Percentiles rank a stretch among this genome's conserved stretches.
Evolutionary conservation across 2,888 invertebrate species (phyloP).

Genomic region (Brenthis ino): DNA sequence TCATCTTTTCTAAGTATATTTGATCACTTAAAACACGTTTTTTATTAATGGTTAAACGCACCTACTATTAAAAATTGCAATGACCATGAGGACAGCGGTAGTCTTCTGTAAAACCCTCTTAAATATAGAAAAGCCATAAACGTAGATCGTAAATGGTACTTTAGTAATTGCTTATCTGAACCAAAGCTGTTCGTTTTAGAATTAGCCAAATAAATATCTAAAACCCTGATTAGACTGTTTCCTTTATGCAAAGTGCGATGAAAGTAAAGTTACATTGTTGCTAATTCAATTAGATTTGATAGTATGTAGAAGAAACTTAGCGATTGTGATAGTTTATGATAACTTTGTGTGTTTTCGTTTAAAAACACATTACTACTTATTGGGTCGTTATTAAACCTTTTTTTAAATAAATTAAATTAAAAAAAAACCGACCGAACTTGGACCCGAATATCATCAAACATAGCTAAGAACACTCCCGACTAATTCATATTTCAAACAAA

Average conservation of each 20-base stretch:
- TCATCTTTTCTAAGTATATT: not conserved
- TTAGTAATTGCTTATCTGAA: slow-evolving; percentile 66
- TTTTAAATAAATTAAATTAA: too few species aligned
- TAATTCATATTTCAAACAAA: too few species aligned
- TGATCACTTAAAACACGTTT: not conserved
- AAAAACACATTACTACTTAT: too few species aligned
- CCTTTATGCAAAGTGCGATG: slow-evolving; percentile 22
- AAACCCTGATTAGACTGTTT: slow-evolving; percentile 12
- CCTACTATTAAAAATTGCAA: slow-evolving; percentile 3
- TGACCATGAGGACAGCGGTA: slow-evolving; percentile 6
- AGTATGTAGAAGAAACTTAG: not conserved
- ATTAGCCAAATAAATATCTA: slow-evolving; percentile 12
- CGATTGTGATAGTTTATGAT: not conserved
- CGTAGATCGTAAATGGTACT: slow-evolving; percentile 65
- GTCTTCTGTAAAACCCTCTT: slow-evolving; percentile 58
- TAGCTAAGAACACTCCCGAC: too few species aligned
- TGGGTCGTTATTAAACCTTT: too few species aligned
- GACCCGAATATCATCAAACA: too few species aligned
- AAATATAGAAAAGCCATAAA: slow-evolving; percentile 61
- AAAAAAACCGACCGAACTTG: too few species aligned
- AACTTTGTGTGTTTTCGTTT: too few species aligned
- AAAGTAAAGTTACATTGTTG: slow-evolving; percentile 29
- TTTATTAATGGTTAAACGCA: not conserved
- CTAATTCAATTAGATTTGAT: slow-evolving; percentile 16
- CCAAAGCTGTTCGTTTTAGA: slow-evolving; percentile 42